Percentiles rank a stretch among this genome's conserved stretches.
phyloP scores from a whole-genome alignment of 2,113 vertebrate genomes.

The Aspidoscelis tigris region DNA sequence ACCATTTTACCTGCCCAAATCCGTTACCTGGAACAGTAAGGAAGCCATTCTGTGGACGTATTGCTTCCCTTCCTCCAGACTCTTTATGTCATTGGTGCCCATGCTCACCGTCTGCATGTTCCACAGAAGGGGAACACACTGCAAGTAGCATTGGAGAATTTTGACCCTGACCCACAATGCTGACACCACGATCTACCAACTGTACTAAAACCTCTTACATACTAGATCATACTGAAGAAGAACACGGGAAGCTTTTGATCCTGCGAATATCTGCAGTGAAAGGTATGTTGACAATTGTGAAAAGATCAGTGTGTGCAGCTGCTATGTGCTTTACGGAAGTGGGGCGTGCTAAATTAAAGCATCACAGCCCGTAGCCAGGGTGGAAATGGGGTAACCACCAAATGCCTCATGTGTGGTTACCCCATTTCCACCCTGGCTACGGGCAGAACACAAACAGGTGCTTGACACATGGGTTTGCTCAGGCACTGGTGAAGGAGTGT shows the following conservation, averaged over 20 bases:
- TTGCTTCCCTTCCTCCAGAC: background rate
- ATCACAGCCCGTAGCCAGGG: background rate
- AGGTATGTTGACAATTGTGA: background rate
- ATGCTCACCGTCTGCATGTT: background rate
- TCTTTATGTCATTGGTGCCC: background rate
- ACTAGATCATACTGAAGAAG: background rate
- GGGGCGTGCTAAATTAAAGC: background rate
- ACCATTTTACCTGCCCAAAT: too few relatives aligned
- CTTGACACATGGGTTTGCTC: constrained; percentile 6
- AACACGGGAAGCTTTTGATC: background rate
- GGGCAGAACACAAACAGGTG: background rate
- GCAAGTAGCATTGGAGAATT: background rate
- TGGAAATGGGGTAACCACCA: too few relatives aligned
- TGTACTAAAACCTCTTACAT: background rate
- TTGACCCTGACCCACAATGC: background rate
- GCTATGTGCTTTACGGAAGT: background rate
- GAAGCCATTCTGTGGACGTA: too few relatives aligned
- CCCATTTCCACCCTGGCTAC: too few relatives aligned
- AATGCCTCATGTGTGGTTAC: too few relatives aligned
- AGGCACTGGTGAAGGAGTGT: background rate
- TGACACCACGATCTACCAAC: background rate
- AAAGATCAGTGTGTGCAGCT: background rate
- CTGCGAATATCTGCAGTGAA: background rate
- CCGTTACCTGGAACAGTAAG: too few relatives aligned
- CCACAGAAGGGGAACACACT: background rate